Conservation (phyloP, 2,888 invertebrate species). For the Chloroclysta siterata region DNA sequence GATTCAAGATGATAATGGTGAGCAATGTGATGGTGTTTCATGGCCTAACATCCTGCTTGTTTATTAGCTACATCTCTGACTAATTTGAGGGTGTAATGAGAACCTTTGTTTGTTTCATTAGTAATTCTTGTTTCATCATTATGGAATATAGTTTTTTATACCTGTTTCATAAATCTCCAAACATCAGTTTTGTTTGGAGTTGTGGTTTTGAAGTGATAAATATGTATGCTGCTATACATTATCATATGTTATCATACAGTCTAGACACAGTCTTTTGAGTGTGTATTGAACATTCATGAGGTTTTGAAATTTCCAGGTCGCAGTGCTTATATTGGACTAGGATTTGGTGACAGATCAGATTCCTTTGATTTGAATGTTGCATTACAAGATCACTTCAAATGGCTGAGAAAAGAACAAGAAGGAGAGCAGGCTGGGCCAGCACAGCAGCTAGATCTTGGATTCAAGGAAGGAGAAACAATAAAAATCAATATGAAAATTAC, state of each 20-base stretch:
- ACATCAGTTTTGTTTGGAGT: too few species aligned
- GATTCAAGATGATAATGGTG: slow-evolving; percentile 97
- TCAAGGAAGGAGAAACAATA: slow-evolving; percentile 99
- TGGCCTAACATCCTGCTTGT: background rate
- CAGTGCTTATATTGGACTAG: slow-evolving; percentile 97
- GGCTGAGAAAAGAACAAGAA: slow-evolving; percentile 93
- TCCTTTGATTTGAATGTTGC: slow-evolving; percentile 99
- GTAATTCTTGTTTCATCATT: too few species aligned
- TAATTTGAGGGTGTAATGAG: too few species aligned
- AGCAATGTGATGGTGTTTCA: slow-evolving; percentile 16
- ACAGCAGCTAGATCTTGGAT: slow-evolving; percentile 95
- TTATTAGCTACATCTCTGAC: background rate
- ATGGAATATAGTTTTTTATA: too few species aligned
- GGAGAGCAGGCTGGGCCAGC: slow-evolving; percentile 88
- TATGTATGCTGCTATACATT: too few species aligned
- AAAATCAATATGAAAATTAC: slow-evolving; percentile 99
- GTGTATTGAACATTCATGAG: too few species aligned
- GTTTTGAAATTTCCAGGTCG: slow-evolving; percentile 82
- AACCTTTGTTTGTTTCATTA: too few species aligned
- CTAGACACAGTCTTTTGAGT: too few species aligned
- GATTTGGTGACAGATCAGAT: slow-evolving; percentile 98
- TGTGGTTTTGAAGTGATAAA: too few species aligned
- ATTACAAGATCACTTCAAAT: slow-evolving; percentile 99
- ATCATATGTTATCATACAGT: too few species aligned
- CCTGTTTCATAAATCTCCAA: too few species aligned